phyloP scores from a whole-genome alignment of 2,113 vertebrate species.

The Alces alces region DNA sequence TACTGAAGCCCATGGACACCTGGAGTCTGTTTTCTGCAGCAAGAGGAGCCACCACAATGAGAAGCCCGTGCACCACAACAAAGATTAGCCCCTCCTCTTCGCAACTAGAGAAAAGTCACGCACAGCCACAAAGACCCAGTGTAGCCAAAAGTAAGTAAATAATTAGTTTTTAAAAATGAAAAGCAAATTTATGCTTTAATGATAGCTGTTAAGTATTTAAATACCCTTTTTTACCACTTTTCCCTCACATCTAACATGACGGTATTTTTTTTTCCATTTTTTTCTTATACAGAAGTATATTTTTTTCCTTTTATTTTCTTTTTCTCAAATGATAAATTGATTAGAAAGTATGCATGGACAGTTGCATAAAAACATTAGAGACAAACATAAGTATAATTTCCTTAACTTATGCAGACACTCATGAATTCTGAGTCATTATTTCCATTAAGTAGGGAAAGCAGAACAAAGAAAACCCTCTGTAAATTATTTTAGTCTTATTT shows the following conservation, averaged over 20 bases:
- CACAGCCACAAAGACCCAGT: background rate
- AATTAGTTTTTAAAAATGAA: background rate
- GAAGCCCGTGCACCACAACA: background rate
- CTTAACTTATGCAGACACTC: background rate
- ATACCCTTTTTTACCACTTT: slow-evolving; percentile 23
- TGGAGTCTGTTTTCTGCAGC: background rate
- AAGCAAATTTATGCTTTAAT: slow-evolving; percentile 50
- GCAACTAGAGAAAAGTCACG: background rate
- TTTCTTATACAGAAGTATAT: background rate
- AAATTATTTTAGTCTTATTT: background rate
- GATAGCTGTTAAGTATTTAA: background rate
- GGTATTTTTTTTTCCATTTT: background rate
- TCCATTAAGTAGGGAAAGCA: background rate
- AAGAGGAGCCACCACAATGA: background rate
- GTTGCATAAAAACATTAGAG: background rate
- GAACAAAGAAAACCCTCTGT: background rate
- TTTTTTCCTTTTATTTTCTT: background rate
- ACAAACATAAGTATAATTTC: background rate
- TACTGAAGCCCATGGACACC: background rate
- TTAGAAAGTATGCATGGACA: background rate
- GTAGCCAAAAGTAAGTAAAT: background rate
- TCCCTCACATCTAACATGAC: slow-evolving; percentile 23
- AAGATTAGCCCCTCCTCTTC: background rate
- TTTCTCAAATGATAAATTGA: background rate
- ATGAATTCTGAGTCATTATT: background rate